Evolutionary conservation across 1,140 invertebrate species (phyloP).

Genomic region (Watersipora subatra): DNA sequence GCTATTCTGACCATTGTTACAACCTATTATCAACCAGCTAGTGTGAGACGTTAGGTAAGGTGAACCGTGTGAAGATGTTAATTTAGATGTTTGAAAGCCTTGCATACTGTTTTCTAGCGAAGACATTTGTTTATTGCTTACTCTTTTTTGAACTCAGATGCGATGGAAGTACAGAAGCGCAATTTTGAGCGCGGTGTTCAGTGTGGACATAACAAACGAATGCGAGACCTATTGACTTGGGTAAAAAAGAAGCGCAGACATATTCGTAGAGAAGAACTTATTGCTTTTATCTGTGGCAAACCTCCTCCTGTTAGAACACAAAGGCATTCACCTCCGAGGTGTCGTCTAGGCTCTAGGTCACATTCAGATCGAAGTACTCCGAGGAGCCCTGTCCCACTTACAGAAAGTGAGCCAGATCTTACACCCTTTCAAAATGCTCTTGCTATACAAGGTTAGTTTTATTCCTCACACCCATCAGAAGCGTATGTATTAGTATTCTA

Average conservation of each 20-base stretch:
- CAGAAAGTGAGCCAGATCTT: constrained; percentile 46
- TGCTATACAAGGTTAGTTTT: constrained; percentile 41
- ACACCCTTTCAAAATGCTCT: constrained; percentile 64
- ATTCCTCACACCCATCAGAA: background rate
- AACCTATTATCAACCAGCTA: no score
- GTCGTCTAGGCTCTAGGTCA: constrained; percentile 22
- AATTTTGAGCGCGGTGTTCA: constrained; percentile 57
- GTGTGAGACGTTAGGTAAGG: no score
- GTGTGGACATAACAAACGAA: constrained; percentile 57
- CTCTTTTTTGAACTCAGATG: constrained; percentile 49
- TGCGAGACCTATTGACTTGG: constrained; percentile 63
- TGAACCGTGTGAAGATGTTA: no score
- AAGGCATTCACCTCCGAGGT: constrained; percentile 40
- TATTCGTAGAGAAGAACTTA: constrained; percentile 60
- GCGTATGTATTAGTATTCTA: no score
- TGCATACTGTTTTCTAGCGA: no score
- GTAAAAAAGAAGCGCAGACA: constrained; percentile 47
- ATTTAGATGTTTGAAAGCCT: no score
- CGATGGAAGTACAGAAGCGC: constrained; percentile 55
- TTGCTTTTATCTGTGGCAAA: constrained; percentile 64
- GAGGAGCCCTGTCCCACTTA: constrained; percentile 16
- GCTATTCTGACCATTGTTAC: no score
- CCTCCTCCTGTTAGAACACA: constrained; percentile 48
- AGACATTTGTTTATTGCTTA: no score
- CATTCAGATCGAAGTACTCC: constrained; percentile 18